Percentiles rank a stretch among this genome's conserved stretches.
These are phyloP conservation scores for Plebejus melissa DNA, from an alignment of 2,888 invertebrate genomes.

Conservation along the genomic window DNA sequence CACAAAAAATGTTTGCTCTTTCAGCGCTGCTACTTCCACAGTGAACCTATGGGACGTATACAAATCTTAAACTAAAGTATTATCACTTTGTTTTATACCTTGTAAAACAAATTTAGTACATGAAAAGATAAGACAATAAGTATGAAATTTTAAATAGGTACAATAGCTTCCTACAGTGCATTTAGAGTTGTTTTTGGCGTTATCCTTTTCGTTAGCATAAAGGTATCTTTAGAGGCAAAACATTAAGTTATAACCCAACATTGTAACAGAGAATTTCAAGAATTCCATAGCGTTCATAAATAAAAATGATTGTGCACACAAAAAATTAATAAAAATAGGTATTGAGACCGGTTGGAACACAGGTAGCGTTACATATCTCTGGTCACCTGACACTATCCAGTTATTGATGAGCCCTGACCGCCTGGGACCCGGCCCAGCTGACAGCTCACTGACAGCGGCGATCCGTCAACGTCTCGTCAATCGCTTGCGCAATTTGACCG, in stretches of 20 bases:
- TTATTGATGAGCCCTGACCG: conserved; percentile 63
- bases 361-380: conserved; percentile 58
- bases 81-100: too few relatives aligned
- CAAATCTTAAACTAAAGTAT: too few relatives aligned
- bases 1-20: too few relatives aligned
- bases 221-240: neutral
- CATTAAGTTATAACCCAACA: neutral
- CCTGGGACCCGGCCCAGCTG: conserved; percentile 57
- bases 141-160: too few relatives aligned
- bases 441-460: conserved; percentile 64
- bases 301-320: conserved; percentile 1
- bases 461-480: conserved; percentile 64
- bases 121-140: too few relatives aligned
- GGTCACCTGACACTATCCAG: conserved; percentile 58
- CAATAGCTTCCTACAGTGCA: too few relatives aligned
- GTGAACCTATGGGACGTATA: too few relatives aligned
- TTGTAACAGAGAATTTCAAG: neutral
- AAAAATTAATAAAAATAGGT: conserved; percentile 20
- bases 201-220: too few relatives aligned
- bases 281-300: neutral
- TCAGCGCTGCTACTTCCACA: too few relatives aligned
- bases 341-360: conserved; percentile 47
- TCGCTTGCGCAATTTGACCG: conserved; percentile 44
- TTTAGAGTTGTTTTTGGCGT: too few relatives aligned
- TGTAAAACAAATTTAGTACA: too few relatives aligned